Evolutionary conservation across 53 echinoderm and acorn worm species (phyloP).

Genomic region (Holothuria scabra): DNA sequence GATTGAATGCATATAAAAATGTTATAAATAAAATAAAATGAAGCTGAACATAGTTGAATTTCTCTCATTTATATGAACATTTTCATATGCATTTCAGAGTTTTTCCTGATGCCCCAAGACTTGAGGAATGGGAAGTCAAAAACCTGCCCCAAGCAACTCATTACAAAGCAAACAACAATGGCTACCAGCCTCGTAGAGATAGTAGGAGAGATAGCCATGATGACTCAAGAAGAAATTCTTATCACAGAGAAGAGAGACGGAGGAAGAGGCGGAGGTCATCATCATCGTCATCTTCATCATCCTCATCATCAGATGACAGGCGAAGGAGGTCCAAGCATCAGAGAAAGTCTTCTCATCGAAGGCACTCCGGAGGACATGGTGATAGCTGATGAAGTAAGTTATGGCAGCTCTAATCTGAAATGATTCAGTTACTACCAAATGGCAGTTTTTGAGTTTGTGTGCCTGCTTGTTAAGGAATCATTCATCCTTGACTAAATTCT

Average conservation of each 20-base stretch:
- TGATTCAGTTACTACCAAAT: no score
- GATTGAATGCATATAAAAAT: no score
- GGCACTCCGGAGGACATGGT: constrained; percentile 25
- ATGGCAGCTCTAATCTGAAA: no score
- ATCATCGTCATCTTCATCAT: constrained; percentile 22
- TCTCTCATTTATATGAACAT: no score
- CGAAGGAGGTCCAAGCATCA: neutral
- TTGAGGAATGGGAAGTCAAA: constrained; percentile 51
- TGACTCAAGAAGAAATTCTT: neutral
- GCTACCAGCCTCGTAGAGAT: constrained; percentile 31
- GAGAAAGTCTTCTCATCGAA: constrained; percentile 11
- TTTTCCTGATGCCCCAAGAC: constrained; percentile 86
- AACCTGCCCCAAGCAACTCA: constrained; percentile 40
- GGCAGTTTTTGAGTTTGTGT: no score
- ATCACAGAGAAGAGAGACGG: constrained; percentile 1
- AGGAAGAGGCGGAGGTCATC: constrained; percentile 8
- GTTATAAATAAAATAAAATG: no score
- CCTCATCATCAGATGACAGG: constrained; percentile 1
- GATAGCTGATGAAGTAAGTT: constrained; percentile 10
- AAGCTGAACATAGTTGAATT: neutral
- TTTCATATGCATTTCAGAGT: constrained; percentile 64
- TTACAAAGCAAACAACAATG: constrained; percentile 35
- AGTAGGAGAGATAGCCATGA: neutral
- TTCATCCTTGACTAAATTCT: no score
- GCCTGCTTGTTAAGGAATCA: no score